Base-by-base conservation (phyloP, 2,797 vertebrate genomes). In the Protonibea diacanthus region DNA sequence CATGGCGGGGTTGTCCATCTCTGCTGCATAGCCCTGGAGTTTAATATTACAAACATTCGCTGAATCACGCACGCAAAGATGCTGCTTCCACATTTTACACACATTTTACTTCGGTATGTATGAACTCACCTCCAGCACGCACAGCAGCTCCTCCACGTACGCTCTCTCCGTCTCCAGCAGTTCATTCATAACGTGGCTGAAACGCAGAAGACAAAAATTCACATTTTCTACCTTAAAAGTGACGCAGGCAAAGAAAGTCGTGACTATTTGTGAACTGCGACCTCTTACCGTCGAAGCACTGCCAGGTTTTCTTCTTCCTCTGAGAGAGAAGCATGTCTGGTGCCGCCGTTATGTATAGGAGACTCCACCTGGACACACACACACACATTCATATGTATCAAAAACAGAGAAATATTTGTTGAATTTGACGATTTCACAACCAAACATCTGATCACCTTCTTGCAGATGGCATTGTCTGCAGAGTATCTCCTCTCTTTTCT, bases 131-230 rank as follows among this genome's bases (percentile, higher is more conserved):
- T 99, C 96, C 76, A 99, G 94, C 69, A 99, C 97, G 2, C 97
- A 99, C 44, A 99, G 96, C n/a, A 99, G 94, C 89, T 99, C 97
- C 83, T 99, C 98, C 45, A 98, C 98, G 5, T 99, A 99, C 0
- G 94, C 97, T 62, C 98, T 89, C 85, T 99, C 98, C 0, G 98
- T 99, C 92, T 99, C 98, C 74, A 99, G 94, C 76, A 99, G 95
- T 84, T 99, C 98, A 2, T 98, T 99, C 96, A 99, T 99, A 69
- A 99, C 98, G 1, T 99, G 98, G 58, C 98, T 99, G 85, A 7
- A 81, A 76, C 4, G 45, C 56, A 65, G 20, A 53, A 38, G 21
- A 53, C 33, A 33, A 27, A 49, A 48, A 58, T 40, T 14, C 1
- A 21, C 56, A 23, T 60, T 20, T 40, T 25, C 13, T 48, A 25